These are phyloP conservation scores for Hipposideros armiger DNA, from an alignment of 2,113 vertebrate species.

Conservation along the genomic window DNA sequence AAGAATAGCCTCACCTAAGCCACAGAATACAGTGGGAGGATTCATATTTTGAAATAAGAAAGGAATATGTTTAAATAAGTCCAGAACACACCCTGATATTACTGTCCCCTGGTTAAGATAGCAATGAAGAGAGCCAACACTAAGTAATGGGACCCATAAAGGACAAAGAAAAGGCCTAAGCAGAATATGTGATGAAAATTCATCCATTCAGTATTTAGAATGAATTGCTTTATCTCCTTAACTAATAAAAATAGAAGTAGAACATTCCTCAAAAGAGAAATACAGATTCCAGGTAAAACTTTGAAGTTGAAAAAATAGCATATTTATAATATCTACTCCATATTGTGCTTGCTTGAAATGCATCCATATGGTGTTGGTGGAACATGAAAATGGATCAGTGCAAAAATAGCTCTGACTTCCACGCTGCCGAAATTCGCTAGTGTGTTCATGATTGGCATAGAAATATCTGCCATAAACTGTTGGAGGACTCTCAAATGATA, in stretches of 20 bases:
- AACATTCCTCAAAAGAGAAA: conserved; percentile 51
- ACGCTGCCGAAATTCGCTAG: background rate
- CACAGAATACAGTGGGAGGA: background rate
- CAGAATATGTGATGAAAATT: background rate
- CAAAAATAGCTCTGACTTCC: background rate
- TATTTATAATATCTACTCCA: background rate
- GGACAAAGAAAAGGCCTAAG: background rate
- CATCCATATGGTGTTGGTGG: background rate
- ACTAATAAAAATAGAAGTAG: conserved; percentile 30
- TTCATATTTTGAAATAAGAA: background rate
- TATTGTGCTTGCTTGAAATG: background rate
- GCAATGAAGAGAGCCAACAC: background rate
- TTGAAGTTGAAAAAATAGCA: background rate
- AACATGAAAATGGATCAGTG: background rate
- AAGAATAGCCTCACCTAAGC: background rate
- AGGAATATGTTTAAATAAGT: background rate
- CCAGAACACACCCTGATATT: too few relatives aligned
- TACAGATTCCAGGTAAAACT: conserved; percentile 17
- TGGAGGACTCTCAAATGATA: conserved; percentile 13
- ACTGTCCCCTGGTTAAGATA: background rate
- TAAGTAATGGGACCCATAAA: background rate
- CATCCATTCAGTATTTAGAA: background rate
- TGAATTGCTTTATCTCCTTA: conserved; percentile 32
- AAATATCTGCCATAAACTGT: conserved; percentile 52
- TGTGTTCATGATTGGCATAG: background rate